phyloP scores from a whole-genome alignment of 2,888 invertebrate genomes.

The Lypha dubia region DNA sequence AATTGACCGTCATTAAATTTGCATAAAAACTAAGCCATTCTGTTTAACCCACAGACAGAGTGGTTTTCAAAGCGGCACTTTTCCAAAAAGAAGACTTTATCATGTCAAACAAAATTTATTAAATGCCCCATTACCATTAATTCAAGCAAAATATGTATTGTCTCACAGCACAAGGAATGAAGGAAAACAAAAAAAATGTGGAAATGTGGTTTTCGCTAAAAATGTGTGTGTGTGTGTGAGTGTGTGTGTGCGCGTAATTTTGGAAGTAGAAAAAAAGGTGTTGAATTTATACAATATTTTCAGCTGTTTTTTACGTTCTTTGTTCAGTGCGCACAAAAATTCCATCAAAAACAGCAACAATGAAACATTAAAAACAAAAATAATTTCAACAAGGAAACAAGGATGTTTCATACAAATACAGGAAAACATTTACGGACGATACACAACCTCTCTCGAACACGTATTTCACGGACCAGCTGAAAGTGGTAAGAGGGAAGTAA shows the following conservation, averaged over 20 bases:
- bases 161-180: neutral
- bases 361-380: constrained; percentile 17
- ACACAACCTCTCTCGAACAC: neutral
- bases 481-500: constrained; percentile 11
- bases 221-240: neutral
- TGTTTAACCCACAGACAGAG: neutral
- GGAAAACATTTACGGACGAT: constrained; percentile 8
- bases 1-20: constrained; percentile 17
- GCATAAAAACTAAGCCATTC: constrained; percentile 57
- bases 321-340: constrained; percentile 44
- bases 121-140: constrained; percentile 52
- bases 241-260: neutral
- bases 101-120: constrained; percentile 63
- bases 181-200: neutral
- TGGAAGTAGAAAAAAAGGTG: constrained; percentile 59
- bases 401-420: constrained; percentile 35
- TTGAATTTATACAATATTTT: constrained; percentile 61
- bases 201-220: neutral
- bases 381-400: constrained; percentile 33
- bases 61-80: constrained; percentile 42
- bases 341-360: constrained; percentile 52
- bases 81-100: constrained; percentile 21
- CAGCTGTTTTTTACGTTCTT: constrained; percentile 63
- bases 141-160: constrained; percentile 36
- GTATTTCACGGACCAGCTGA: neutral